These are phyloP conservation scores for Rhea americana DNA, from an alignment of 2,113 vertebrate genomes.

Conservation along the genomic window DNA sequence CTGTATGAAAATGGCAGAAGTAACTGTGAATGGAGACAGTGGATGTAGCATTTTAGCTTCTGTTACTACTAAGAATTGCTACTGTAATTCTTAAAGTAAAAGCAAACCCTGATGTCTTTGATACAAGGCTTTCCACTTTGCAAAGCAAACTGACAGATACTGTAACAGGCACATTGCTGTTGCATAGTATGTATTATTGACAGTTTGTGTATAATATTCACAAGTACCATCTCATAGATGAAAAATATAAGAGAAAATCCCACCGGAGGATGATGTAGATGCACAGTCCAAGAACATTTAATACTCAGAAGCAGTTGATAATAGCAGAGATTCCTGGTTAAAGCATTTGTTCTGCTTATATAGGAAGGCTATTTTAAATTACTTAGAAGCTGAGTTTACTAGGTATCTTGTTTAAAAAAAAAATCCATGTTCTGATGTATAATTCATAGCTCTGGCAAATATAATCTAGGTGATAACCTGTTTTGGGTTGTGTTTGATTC, in stretches of 20 bases:
- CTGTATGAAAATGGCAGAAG: not conserved
- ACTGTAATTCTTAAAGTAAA: not conserved
- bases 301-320: not conserved
- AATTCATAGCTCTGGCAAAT: accelerated
- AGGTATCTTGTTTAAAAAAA: not conserved
- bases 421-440: accelerated
- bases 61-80: not conserved
- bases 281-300: not conserved
- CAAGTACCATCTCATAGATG: not conserved
- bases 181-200: accelerated
- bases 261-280: accelerated
- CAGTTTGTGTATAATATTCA: not conserved
- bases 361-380: not conserved
- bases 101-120: not conserved
- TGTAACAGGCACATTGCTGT: not conserved
- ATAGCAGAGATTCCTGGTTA: not conserved
- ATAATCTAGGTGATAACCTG: not conserved
- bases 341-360: not conserved
- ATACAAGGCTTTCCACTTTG: not conserved
- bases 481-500: not conserved
- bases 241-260: not conserved
- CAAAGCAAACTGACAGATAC: not conserved
- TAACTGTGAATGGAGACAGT: not conserved
- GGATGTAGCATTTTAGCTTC: not conserved
- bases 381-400: not conserved